A percentile compares a stretch with the other conserved stretches of the same genome.
Conservation (phyloP, 2,113 vertebrate genomes). For the Acanthisitta chloris region DNA sequence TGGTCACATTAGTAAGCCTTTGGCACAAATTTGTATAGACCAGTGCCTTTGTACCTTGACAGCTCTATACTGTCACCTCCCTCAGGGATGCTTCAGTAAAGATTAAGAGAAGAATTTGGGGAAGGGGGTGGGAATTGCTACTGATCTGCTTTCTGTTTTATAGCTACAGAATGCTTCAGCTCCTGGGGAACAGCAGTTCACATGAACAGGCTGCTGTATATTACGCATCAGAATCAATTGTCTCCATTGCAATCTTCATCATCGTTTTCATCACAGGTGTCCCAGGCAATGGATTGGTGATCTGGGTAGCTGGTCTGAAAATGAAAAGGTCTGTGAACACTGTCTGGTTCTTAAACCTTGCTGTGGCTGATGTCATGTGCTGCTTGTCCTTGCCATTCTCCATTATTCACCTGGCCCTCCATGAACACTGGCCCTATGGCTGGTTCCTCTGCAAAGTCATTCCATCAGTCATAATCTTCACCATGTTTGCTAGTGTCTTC, state of each 20-base stretch:
- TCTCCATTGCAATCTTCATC: constrained; percentile 58
- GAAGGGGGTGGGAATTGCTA: neutral
- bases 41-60: neutral
- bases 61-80: neutral
- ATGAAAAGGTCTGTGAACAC: constrained; percentile 79
- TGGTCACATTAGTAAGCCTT: neutral
- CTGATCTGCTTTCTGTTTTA: neutral
- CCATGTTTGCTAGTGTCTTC: constrained; percentile 85
- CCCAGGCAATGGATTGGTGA: constrained; percentile 78
- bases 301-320: constrained; percentile 80
- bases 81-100: neutral
- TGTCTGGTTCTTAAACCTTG: constrained; percentile 82
- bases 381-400: constrained; percentile 79
- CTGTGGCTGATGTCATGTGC: constrained; percentile 78
- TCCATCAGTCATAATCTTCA: constrained; percentile 73
- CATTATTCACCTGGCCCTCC: constrained; percentile 65
- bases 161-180: constrained; percentile 32
- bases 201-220: neutral
- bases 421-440: constrained; percentile 75
- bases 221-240: neutral
- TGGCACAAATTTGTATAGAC: neutral
- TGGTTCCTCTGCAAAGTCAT: constrained; percentile 78
- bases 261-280: constrained; percentile 74
- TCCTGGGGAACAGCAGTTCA: constrained; percentile 29
- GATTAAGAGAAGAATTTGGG: neutral